Evolutionary conservation across 2,888 invertebrate genomes (phyloP).

Genomic region (Meiosimyza decipiens): DNA sequence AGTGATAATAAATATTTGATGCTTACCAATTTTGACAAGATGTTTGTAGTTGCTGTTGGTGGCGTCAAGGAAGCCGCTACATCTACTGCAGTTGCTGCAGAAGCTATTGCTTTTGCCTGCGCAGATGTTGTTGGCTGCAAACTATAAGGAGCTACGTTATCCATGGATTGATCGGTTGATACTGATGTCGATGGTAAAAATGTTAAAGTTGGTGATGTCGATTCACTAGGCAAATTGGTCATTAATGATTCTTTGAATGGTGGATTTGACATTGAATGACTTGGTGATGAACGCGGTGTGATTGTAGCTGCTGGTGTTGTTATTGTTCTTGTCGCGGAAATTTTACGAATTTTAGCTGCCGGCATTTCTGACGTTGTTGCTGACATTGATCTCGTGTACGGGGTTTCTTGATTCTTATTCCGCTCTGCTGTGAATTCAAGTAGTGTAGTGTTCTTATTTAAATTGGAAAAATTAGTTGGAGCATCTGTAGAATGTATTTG

Average conservation of each 20-base stretch:
- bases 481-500: neutral
- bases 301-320: neutral
- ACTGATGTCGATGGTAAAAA: slow-evolving; percentile 9
- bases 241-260: neutral
- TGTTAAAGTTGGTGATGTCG: neutral
- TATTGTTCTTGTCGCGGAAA: neutral
- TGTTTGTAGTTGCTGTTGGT: neutral
- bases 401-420: neutral
- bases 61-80: neutral
- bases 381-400: neutral
- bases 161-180: neutral
- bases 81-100: neutral
- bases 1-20: neutral
- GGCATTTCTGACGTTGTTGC: neutral
- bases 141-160: slow-evolving; percentile 9
- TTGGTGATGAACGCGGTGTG: neutral
- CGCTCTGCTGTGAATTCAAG: neutral
- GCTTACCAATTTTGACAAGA: slow-evolving; percentile 23
- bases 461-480: slow-evolving; percentile 19
- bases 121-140: slow-evolving; percentile 30
- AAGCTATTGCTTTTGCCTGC: slow-evolving; percentile 2
- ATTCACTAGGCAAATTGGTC: too few species aligned
- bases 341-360: neutral
- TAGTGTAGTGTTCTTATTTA: neutral
- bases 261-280: neutral